These are phyloP conservation scores for Andrena praecox DNA, from an alignment of 2,888 invertebrate genomes.

Conservation along the genomic window DNA sequence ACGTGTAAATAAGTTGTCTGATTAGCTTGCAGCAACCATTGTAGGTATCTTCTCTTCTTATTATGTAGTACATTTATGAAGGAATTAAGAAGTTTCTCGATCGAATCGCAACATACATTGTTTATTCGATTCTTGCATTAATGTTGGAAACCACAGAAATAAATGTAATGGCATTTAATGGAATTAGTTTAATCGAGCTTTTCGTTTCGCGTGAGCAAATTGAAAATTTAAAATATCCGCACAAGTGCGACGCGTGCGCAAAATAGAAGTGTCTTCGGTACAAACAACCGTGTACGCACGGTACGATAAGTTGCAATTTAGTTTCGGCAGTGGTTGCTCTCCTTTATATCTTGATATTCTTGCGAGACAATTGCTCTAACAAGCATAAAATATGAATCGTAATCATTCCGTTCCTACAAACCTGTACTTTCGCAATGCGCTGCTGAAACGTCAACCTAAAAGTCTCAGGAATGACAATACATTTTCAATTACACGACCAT, in stretches of 20 bases:
- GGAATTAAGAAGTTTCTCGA: background rate
- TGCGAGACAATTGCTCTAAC: background rate
- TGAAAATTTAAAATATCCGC: constrained; percentile 45
- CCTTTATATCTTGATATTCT: background rate
- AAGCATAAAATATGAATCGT: background rate
- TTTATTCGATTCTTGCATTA: background rate
- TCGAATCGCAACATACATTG: background rate
- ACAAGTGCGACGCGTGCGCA: constrained; percentile 44
- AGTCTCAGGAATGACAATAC: no score
- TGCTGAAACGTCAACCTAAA: background rate
- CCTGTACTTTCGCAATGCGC: background rate
- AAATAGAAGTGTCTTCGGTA: background rate
- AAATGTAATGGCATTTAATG: background rate
- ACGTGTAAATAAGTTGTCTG: background rate
- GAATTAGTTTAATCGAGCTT: background rate
- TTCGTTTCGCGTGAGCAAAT: constrained; percentile 3
- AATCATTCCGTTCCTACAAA: background rate
- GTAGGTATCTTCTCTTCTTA: background rate
- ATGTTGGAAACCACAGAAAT: constrained; percentile 1
- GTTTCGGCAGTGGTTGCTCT: background rate
- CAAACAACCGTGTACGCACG: constrained; percentile 2
- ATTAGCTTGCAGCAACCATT: background rate
- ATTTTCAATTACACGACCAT: background rate
- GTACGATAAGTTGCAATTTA: constrained; percentile 2
- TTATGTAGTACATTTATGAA: background rate